Base-by-base conservation (phyloP, 1,140 invertebrate genomes). In the Caenorhabditis latens region DNA sequence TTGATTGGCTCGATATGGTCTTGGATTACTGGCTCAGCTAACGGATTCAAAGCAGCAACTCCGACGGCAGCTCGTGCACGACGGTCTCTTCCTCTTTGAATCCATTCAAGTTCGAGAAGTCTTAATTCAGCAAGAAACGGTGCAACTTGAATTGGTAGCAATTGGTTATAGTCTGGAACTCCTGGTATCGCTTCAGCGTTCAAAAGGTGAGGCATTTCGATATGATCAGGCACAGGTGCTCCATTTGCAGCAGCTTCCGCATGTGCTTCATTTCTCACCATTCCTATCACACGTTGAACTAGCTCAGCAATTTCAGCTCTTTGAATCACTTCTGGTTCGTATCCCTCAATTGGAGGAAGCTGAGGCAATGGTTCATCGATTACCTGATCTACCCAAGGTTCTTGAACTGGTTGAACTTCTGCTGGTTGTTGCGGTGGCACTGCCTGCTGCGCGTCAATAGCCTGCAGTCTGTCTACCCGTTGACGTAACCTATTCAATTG, bases 41-140 rank as follows among this genome's bases (percentile, higher is more conserved):
- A 42, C 16, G n/a, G n/a, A 32, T 46, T 32, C 32, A 32, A 32
- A 32, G 32, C n/a, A 4, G 42, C 40, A 46, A 43, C 65, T 13
- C 11, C 65, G 55, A 13, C 16, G 9, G 61, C 61, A 63, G 61
- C 61, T 9, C 71, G 71, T 21, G 71, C 71, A 43, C 71, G 32
- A 8, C 71, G 16, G 21, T 79, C 71, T 24, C 46, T 48, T 4
- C 46, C 71, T 13, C 46, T n/a, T n/a, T 79, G 71, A 79, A 79
- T 79, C 71, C 71, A 79, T 79, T 79, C 71, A 3, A 79, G 71
- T 14, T 79, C 71, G 8, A 79, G 46, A 24, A n/a, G 46, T 50
- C 71, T 48, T 0, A 79, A 14, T 4, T 79, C 71, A 50, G 13
- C 11, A 11, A 79, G 40, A 50, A 50, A 79, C 14, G 71, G 71